A percentile compares a stretch with the other conserved stretches of the same genome.
Conservation (phyloP, 2,797 vertebrate species). For the Leuciscus waleckii region DNA sequence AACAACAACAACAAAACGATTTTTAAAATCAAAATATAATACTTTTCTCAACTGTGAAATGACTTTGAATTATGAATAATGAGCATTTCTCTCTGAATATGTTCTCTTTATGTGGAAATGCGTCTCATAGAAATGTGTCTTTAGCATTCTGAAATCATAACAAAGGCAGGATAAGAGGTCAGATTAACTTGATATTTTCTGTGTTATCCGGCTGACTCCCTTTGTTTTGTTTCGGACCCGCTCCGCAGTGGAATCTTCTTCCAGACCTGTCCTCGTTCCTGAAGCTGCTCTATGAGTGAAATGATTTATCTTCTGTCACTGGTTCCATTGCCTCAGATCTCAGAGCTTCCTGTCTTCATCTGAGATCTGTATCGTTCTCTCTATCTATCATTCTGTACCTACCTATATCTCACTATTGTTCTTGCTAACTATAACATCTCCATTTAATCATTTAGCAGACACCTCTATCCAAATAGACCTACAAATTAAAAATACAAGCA, state of each 20-base stretch:
- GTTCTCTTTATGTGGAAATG: not conserved
- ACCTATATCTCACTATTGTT: not conserved
- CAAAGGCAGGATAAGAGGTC: not conserved
- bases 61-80: not conserved
- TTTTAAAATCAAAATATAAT: not conserved
- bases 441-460: not conserved
- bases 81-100: not conserved
- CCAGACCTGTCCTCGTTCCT: not conserved
- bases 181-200: not conserved
- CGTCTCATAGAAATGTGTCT: not conserved
- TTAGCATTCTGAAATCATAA: not conserved
- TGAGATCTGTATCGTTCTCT: not conserved
- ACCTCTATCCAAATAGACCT: not conserved
- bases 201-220: not conserved
- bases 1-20: not conserved
- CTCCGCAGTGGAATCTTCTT: not conserved
- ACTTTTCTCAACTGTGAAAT: not conserved
- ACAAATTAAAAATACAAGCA: not conserved
- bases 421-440: not conserved
- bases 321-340: not conserved
- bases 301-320: slow-evolving; percentile 1
- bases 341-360: not conserved
- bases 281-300: not conserved
- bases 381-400: not conserved
- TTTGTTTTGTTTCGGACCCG: not conserved